Evolutionary conservation across 2,113 vertebrate species (phyloP), one percentile per base, ranked within the genome.

Genomic region (Etheostoma cragini): DNA sequence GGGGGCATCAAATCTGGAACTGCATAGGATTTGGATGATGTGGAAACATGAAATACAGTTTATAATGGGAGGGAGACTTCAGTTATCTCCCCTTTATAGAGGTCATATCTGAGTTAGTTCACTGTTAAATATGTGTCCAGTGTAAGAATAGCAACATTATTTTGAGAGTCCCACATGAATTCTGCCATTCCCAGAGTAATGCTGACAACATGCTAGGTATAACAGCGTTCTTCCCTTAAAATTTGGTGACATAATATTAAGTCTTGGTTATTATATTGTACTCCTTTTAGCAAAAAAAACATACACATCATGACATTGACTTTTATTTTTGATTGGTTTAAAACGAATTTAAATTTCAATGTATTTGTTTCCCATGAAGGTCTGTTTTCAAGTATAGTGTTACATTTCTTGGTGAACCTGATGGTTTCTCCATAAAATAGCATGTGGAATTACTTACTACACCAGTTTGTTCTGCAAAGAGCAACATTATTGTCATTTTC

Each of bases 231-330:
- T 70, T 74, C 24, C 30, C 42, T 68, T 19, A 46, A 78, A 33
- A 77, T 73, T 22, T 72, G 5, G 13, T 26, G 65, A 63, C 52
- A 53, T 61, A 11, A 65, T 80, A 30, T 53, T 52, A 58, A 60
- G 49, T 47, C 38, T 45, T 35, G 21, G 12, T 38, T 38, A 38
- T 38, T 38, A 38, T 38, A 38, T 10, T n/a, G n/a, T 13, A 15
- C 19, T 52, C 33, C 5, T 33, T 47, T n/a, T 15, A 15, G 5
- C 8, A 30, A 26, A 26, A 38, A 15, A 66, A 24, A 0, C 5
- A 38, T 33, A n/a, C n/a, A n/a, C 4, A 33, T 76, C 26, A 26
- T 66, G 30, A 24, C 19, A 14, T 67, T 12, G 19, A 53, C 6
- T 60, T 19, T 38, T 38, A 1, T n/a, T 61, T 8, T 8, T 6